Evolutionary conservation across 2,113 vertebrate species (phyloP), one percentile per base, ranked within the genome.

Genomic region (Ovibos moschatus): DNA sequence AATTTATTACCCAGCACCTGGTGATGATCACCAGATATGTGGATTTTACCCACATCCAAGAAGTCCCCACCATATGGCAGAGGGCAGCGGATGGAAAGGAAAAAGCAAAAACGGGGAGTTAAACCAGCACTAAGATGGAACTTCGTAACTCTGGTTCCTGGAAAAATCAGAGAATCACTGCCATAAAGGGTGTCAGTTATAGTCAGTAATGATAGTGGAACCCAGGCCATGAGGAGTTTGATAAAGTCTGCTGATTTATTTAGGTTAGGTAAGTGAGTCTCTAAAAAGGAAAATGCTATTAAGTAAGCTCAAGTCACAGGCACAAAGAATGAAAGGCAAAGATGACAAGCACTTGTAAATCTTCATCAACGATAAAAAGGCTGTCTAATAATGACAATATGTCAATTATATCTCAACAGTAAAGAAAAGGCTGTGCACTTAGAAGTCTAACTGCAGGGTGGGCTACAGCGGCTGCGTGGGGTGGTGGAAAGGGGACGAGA

Each of bases 211-310:
- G 67, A 92, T 33, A 62, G 27, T 43, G 15, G 23, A 58, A 79
- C 85, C 78, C 40, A 92, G 85, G 33, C 16, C 55, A 51, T 45
- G 13, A 95, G 51, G n/a, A 79, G 17, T 93, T 25, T 78, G 23
- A 87, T 50, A 57, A 83, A 94, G 85, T 71, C 57, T 92, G 36
- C 40, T 64, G 82, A 96, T 91, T 74, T 87, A 96, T 45, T 28
- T 50, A 90, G 43, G 40, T 83, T n/a, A 43, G 33, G 9, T 36
- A 50, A 50, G 47, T 27, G n/a, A 78, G 13, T 87, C 23, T 67
- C 51, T 87, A 87, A 36, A 94, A 94, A 91, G 90, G 40, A 90
- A 88, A 94, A 89, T 43, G 28, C n/a, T 92, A 84, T 40, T 83
- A 91, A 53, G 13, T 53, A 45, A 92, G 50, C 30, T 94, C 43